Conservation (phyloP, 2,888 invertebrate genomes). For the Harpalus rubripes region DNA sequence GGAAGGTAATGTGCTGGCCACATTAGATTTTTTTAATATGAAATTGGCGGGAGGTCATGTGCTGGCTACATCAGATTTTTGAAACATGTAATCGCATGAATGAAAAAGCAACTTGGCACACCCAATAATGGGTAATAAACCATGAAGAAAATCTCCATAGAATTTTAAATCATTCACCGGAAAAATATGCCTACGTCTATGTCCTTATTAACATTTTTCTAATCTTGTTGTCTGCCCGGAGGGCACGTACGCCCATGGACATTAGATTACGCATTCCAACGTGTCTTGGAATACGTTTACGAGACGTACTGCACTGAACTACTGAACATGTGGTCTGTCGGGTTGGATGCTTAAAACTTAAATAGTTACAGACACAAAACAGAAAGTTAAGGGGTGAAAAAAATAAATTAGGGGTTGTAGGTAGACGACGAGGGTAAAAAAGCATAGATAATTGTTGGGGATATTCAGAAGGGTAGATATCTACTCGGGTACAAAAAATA, state of each 20-base stretch:
- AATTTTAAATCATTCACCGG: too few species aligned
- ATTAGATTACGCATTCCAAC: slow-evolving; percentile 25
- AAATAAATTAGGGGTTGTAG: not conserved
- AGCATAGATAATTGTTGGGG: not conserved
- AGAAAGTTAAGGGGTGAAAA: not conserved
- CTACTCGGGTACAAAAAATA: too few species aligned
- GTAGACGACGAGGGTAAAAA: not conserved
- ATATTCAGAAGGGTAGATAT: too few species aligned
- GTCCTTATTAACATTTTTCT: slow-evolving; percentile 3
- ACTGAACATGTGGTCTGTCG: not conserved
- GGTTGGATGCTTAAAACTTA: not conserved
- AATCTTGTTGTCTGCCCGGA: slow-evolving; percentile 1
- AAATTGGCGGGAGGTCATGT: too few species aligned
- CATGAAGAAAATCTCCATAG: too few species aligned
- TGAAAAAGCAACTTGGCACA: too few species aligned
- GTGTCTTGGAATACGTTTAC: slow-evolving; percentile 14
- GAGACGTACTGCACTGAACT: slow-evolving; percentile 1
- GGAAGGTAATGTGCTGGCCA: too few species aligned
- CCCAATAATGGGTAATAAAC: too few species aligned
- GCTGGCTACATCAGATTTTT: too few species aligned
- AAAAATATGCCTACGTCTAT: too few species aligned
- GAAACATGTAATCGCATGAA: too few species aligned
- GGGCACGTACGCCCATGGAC: slow-evolving; percentile 15
- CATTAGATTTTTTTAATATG: too few species aligned
- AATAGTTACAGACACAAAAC: not conserved